Percentiles rank a stretch among this genome's conserved stretches.
Evolutionary conservation across 2,888 invertebrate genomes (phyloP).

Genomic region (Macrophya annulata): DNA sequence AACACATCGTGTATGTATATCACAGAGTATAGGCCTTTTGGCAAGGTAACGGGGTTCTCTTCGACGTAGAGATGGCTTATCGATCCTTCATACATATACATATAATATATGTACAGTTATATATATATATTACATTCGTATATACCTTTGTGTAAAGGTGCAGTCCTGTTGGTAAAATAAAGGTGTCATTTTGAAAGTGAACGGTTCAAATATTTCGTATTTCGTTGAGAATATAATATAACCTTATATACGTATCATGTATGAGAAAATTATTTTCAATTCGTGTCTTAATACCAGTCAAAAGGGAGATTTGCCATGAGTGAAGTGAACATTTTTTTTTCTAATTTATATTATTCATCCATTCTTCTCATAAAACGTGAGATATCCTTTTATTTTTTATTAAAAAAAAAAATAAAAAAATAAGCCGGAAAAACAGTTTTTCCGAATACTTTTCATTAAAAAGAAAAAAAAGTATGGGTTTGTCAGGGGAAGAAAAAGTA

Average conservation of each 20-base stretch:
- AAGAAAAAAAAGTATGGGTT: too few species aligned
- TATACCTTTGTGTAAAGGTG: not conserved
- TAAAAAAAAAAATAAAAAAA: too few species aligned
- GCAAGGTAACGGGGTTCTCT: constrained; percentile 23
- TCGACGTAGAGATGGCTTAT: constrained; percentile 32
- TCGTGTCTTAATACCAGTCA: not conserved
- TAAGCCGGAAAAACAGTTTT: too few species aligned
- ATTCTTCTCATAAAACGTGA: not conserved
- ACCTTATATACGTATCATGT: not conserved
- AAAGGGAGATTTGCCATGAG: not conserved
- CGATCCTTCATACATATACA: constrained; percentile 26
- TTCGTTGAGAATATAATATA: not conserved
- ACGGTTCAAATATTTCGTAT: constrained; percentile 6
- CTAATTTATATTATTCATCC: not conserved
- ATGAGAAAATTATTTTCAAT: not conserved
- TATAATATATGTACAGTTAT: not conserved
- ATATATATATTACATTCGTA: not conserved
- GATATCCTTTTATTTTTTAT: not conserved
- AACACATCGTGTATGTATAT: not conserved
- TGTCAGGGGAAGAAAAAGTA: too few species aligned
- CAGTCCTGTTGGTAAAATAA: too few species aligned
- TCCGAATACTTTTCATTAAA: too few species aligned
- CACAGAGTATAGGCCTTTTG: constrained; percentile 29
- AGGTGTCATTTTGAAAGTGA: constrained; percentile 2
- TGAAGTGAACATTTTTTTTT: not conserved